phyloP scores from a whole-genome alignment of 2,888 invertebrate genomes.

The Sycophila texana region DNA sequence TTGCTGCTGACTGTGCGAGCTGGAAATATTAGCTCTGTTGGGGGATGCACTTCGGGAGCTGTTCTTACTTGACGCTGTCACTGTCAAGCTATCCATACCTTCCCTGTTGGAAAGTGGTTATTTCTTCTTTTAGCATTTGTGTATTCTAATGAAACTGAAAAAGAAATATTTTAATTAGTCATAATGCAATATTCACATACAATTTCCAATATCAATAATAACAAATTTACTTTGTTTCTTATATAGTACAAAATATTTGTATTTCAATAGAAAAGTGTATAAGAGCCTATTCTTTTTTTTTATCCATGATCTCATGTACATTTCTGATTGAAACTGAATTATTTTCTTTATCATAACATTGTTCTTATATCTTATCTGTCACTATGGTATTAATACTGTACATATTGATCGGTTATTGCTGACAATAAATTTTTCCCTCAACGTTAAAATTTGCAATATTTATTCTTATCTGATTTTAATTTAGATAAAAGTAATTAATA shows the following conservation, averaged over 20 bases:
- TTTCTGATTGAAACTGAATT: constrained; percentile 9
- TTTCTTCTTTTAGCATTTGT: constrained; percentile 47
- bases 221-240: background rate
- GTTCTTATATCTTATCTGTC: constrained; percentile 49
- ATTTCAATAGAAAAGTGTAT: no score
- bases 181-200: background rate
- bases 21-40: constrained; percentile 66
- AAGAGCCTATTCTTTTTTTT: no score
- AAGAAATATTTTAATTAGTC: constrained; percentile 10
- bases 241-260: no score
- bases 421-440: constrained; percentile 20
- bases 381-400: background rate
- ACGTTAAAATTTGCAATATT: background rate
- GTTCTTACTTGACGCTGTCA: constrained; percentile 71
- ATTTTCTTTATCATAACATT: constrained; percentile 38
- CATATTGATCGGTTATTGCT: constrained; percentile 11
- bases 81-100: constrained; percentile 74
- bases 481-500: constrained; percentile 8
- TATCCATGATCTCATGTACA: background rate
- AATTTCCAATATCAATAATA: background rate
- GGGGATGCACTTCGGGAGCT: constrained; percentile 73
- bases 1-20: constrained; percentile 65
- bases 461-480: background rate
- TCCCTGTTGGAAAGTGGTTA: constrained; percentile 52
- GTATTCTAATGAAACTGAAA: constrained; percentile 21